These are phyloP conservation scores for Noctua comes DNA, from an alignment of 2,888 invertebrate species.

Conservation along the genomic window DNA sequence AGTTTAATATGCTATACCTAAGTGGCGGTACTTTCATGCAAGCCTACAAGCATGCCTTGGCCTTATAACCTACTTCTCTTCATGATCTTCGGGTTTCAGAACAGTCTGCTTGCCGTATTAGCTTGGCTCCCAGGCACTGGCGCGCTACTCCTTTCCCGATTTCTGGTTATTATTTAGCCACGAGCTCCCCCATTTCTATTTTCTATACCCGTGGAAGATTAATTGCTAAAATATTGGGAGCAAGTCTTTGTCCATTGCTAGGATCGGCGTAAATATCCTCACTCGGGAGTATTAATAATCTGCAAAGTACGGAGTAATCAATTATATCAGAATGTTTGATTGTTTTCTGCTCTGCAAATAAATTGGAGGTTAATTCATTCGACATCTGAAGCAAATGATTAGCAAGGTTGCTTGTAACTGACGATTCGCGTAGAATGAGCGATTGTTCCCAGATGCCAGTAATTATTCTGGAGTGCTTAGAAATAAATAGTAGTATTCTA, in stretches of 20 bases:
- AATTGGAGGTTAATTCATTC: constrained; percentile 63
- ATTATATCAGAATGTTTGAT: constrained; percentile 55
- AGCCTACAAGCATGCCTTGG: background rate
- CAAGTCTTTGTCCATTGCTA: constrained; percentile 36
- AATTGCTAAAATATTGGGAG: constrained; percentile 45
- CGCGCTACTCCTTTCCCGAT: background rate
- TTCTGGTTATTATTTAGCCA: background rate
- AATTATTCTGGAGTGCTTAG: constrained; percentile 30
- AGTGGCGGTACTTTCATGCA: background rate
- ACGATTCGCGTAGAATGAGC: constrained; percentile 19
- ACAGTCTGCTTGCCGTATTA: too few species aligned
- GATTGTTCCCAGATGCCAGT: constrained; percentile 39
- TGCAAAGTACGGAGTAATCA: constrained; percentile 55
- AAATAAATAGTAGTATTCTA: background rate
- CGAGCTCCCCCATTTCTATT: background rate
- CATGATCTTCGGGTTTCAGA: background rate
- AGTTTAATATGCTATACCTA: background rate
- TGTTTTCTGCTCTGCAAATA: constrained; percentile 59
- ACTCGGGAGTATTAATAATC: constrained; percentile 58
- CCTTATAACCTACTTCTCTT: background rate
- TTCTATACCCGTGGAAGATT: constrained; percentile 37
- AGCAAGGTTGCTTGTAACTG: constrained; percentile 29
- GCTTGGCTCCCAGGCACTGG: background rate
- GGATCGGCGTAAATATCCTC: constrained; percentile 43
- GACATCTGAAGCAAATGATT: constrained; percentile 59